Conservation (phyloP, 2,113 vertebrate genomes). For the Zosterops japonicus region DNA sequence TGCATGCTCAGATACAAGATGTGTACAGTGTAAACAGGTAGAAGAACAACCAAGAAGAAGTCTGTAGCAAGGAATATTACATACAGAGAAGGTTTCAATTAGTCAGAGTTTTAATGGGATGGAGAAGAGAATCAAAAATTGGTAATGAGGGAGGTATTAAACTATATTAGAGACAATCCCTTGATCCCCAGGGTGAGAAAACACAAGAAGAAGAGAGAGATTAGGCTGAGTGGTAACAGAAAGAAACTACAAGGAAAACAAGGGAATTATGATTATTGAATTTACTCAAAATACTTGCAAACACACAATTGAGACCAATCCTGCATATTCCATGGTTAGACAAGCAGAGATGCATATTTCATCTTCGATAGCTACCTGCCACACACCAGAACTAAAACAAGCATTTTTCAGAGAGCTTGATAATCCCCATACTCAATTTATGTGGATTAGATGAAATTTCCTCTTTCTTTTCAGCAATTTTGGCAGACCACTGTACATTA, state of each 20-base stretch:
- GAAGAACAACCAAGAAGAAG: neutral
- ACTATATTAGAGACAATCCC: neutral
- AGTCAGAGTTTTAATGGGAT: neutral
- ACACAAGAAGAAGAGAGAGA: neutral
- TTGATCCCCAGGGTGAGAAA: neutral
- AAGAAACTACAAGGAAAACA: neutral
- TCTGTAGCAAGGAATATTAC: neutral
- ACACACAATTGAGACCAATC: neutral
- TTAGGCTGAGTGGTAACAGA: neutral
- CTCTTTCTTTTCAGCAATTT: conserved; percentile 54
- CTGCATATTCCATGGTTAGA: neutral
- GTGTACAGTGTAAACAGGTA: neutral
- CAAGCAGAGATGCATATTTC: conserved; percentile 1
- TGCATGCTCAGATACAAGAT: rapidly evolving
- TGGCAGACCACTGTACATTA: conserved; percentile 12
- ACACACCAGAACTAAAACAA: neutral
- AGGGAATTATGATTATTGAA: conserved; percentile 10
- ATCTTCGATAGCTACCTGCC: conserved; percentile 8
- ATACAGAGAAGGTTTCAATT: neutral
- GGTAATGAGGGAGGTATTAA: neutral
- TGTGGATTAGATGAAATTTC: conserved; percentile 35
- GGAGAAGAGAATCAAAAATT: neutral
- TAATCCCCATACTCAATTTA: conserved; percentile 19
- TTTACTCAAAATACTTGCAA: conserved; percentile 16
- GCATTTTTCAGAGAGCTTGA: neutral